Evolutionary conservation across 1,140 invertebrate genomes (phyloP).

Genomic region (Heliconius nattereri): DNA sequence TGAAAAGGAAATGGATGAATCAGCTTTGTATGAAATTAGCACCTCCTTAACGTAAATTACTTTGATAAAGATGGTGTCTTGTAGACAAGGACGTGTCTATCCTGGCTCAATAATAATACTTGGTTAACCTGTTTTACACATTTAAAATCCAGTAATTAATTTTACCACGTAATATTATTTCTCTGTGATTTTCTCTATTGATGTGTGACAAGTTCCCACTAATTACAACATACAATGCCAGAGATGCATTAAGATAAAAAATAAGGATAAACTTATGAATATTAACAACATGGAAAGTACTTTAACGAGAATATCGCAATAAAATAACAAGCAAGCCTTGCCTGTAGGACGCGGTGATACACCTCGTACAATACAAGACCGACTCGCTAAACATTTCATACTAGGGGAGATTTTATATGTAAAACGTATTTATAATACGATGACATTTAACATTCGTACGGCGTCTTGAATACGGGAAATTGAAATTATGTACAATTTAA

Average conservation of each 20-base stretch:
- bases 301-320: neutral
- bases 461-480: conserved; percentile 10
- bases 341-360: conserved; percentile 4
- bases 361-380: neutral
- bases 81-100: too few species aligned
- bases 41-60: neutral
- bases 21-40: neutral
- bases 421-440: neutral
- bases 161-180: too few species aligned
- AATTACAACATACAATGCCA: neutral
- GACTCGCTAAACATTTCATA: neutral
- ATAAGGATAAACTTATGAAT: neutral
- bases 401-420: neutral
- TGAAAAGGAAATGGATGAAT: neutral
- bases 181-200: too few species aligned
- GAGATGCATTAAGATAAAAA: neutral
- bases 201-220: neutral
- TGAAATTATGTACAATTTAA: conserved; percentile 27
- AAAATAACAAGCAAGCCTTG: neutral
- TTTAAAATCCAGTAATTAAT: too few species aligned
- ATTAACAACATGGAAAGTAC: neutral
- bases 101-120: too few species aligned
- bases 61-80: too few species aligned
- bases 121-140: too few species aligned
- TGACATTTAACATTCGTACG: neutral